phyloP scores from a whole-genome alignment of 2,888 invertebrate genomes.

The Xestia ashworthii region DNA sequence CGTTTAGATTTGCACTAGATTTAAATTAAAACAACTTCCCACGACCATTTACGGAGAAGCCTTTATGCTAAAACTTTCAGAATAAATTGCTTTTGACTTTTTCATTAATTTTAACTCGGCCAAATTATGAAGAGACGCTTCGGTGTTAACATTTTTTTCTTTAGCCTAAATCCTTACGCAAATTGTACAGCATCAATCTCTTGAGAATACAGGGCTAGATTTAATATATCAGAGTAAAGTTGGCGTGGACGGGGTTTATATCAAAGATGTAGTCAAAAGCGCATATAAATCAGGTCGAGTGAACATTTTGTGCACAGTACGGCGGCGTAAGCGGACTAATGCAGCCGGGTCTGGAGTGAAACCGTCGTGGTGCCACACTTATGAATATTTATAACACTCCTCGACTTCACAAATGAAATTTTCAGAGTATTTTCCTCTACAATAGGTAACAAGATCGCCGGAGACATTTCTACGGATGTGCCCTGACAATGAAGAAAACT shows the following conservation, averaged over 20 bases:
- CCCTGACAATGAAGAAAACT: constrained; percentile 34
- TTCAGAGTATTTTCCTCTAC: constrained; percentile 67
- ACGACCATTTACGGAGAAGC: constrained; percentile 20
- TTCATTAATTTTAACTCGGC: constrained; percentile 26
- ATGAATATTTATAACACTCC: constrained; percentile 71
- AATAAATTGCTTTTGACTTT: constrained; percentile 40
- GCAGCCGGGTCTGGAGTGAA: constrained; percentile 32
- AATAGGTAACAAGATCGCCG: constrained; percentile 60
- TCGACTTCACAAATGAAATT: constrained; percentile 65
- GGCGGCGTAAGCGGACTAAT: constrained; percentile 43
- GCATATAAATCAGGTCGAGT: constrained; percentile 51
- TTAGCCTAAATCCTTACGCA: neutral
- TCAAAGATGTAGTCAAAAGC: constrained; percentile 40
- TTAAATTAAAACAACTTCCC: constrained; percentile 20
- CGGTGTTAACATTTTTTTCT: neutral
- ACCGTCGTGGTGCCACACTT: constrained; percentile 39
- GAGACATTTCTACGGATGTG: constrained; percentile 44
- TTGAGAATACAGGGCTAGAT: neutral
- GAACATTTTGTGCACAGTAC: constrained; percentile 52
- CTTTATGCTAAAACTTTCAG: constrained; percentile 37
- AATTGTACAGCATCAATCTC: constrained; percentile 8
- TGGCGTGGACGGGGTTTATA: constrained; percentile 14
- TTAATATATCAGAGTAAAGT: constrained; percentile 8
- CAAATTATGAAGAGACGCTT: neutral
- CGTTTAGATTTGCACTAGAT: neutral